Base-by-base conservation (phyloP, 2,113 vertebrate genomes). In the Micronycteris hirsuta region DNA sequence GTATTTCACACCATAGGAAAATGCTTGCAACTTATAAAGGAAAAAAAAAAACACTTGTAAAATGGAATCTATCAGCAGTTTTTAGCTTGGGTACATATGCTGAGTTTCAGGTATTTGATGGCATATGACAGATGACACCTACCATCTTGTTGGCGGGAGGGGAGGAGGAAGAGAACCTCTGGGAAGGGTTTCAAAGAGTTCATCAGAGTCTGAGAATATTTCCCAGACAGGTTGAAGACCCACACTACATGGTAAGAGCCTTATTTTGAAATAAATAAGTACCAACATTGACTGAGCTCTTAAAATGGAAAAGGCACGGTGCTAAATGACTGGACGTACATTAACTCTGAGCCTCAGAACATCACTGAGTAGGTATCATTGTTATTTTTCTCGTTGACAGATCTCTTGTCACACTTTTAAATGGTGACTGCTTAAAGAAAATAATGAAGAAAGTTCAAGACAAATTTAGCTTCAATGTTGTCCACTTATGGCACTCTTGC, bases 161-260 rank as follows among this genome's bases (percentile, higher is more conserved):
- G 8, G 56, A 28, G 14, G 16, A 36, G 28, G 17, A 31, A 78
- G 45, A 20, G 49, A 45, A 13, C 22, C 33, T 76, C 56, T 84
- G 33, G 77, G 14, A 70, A 89, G 71, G 5, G 16, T 86, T 94
- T 67, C 52, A 86, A 94, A 94, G 83, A 54, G 73, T 94, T 95
- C 74, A 84, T 80, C 22, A 74, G 36, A 76, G 36, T 61, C 85
- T 85, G 13, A 84, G 92, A 70, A 70, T 36, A 58, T 20, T 8
- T 52, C 24, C 16, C 7, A 7, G 93, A 82, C 4, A 93, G 28
- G 65, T 20, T 82, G 14, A 89, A 71, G 33, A 95, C 54, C 15
- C 43, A 80, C 4, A 81, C 10, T 52, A 54, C 14, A 88, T 10
- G 56, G 6, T 67, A 89, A 73, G 58, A 93, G 20, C 9, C n/a